These are phyloP conservation scores for Parasteatoda tepidariorum DNA, from an alignment of 1,140 invertebrate genomes.

Conservation along the genomic window DNA sequence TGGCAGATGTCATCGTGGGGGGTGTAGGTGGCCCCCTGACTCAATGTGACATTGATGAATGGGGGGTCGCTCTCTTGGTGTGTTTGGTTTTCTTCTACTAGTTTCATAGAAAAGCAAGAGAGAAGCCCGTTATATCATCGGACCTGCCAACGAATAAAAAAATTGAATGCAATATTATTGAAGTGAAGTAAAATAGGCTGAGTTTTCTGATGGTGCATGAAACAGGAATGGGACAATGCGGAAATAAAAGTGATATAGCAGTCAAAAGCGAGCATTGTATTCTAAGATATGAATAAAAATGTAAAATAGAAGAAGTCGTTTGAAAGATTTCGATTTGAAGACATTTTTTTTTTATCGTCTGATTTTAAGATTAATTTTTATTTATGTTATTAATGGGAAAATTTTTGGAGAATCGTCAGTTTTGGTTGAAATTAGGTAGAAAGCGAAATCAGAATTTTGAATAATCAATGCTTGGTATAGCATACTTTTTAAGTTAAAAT, in stretches of 20 bases:
- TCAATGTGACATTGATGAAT: constrained; percentile 60
- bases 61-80: constrained; percentile 26
- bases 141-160: not conserved
- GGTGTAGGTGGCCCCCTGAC: constrained; percentile 44
- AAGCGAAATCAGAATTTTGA: too few relatives aligned
- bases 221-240: not conserved
- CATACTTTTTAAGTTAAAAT: too few relatives aligned
- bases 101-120: not conserved
- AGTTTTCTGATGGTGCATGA: not conserved
- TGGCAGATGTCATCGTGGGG: constrained; percentile 57
- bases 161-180: constrained; percentile 30
- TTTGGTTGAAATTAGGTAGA: too few relatives aligned
- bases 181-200: constrained; percentile 29
- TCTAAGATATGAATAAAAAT: too few relatives aligned
- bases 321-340: too few relatives aligned
- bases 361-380: too few relatives aligned
- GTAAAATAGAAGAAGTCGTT: too few relatives aligned
- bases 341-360: too few relatives aligned
- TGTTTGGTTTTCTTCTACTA: constrained; percentile 53
- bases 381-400: too few relatives aligned
- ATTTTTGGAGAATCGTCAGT: too few relatives aligned
- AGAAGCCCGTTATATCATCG: not conserved
- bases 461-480: too few relatives aligned
- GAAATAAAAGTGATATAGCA: not conserved
- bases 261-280: not conserved